phyloP scores from a whole-genome alignment of 2,888 invertebrate species.

The Conops quadrifasciatus region DNA sequence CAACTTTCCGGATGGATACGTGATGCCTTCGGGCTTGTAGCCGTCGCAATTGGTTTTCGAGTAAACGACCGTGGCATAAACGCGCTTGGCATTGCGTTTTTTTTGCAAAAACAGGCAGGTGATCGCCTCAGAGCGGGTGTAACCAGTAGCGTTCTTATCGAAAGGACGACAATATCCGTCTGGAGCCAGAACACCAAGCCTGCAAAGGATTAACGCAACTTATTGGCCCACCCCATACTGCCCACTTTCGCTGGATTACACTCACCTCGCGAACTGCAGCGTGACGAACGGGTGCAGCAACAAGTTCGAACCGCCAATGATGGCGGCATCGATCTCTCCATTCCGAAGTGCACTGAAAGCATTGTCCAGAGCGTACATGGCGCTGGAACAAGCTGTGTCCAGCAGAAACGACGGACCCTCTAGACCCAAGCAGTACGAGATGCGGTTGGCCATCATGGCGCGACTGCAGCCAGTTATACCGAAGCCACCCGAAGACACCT shows the following conservation, averaged over 20 bases:
- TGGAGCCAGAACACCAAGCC: constrained; percentile 78
- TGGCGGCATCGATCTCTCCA: constrained; percentile 86
- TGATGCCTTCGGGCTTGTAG: constrained; percentile 75
- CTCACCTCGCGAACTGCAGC: constrained; percentile 81
- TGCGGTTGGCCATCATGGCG: constrained; percentile 90
- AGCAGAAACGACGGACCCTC: constrained; percentile 88
- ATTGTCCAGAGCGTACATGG: constrained; percentile 85
- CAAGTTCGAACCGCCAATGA: constrained; percentile 88
- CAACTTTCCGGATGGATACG: constrained; percentile 73
- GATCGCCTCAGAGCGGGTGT: constrained; percentile 83
- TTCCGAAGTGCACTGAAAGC: constrained; percentile 79
- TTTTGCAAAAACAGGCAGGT: constrained; percentile 78
- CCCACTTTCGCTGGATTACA: not conserved
- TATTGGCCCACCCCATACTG: no score
- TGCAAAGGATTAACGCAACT: not conserved
- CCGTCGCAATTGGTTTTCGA: constrained; percentile 86
- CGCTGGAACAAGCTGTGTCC: constrained; percentile 96
- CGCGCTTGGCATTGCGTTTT: constrained; percentile 71
- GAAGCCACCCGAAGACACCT: constrained; percentile 68
- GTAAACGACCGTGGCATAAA: constrained; percentile 77
- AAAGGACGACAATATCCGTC: constrained; percentile 92
- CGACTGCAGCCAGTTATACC: constrained; percentile 78
- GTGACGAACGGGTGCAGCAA: constrained; percentile 89
- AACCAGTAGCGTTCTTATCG: constrained; percentile 84
- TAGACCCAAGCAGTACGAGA: constrained; percentile 88